Conservation (phyloP, 2,888 invertebrate species). For the Drosophila paranaensis region DNA sequence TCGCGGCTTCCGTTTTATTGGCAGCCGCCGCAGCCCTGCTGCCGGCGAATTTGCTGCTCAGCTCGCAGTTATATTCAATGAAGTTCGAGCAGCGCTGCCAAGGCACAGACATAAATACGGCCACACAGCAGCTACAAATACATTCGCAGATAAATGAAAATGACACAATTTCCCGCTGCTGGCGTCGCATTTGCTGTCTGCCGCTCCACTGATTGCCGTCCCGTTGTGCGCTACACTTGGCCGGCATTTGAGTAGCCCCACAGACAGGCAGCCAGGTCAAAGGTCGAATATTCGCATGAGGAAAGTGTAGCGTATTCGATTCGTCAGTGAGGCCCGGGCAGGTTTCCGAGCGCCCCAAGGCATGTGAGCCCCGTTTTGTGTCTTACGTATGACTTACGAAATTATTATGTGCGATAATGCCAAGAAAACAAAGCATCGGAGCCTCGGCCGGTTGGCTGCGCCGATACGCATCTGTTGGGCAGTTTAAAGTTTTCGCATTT, state of each 20-base stretch:
- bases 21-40: conserved; percentile 34
- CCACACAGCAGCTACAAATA: conserved; percentile 17
- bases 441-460: conserved; percentile 8
- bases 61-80: conserved; percentile 62
- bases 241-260: conserved; percentile 26
- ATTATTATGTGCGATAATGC: conserved; percentile 73
- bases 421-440: conserved; percentile 41
- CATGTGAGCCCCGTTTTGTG: conserved; percentile 29
- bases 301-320: conserved; percentile 8
- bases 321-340: neutral
- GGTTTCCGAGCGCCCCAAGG: conserved; percentile 5
- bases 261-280: neutral
- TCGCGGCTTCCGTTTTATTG: conserved; percentile 78
- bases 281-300: neutral
- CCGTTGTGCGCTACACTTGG: conserved; percentile 42
- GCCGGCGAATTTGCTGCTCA: conserved; percentile 32
- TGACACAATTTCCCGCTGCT: conserved; percentile 65
- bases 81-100: conserved; percentile 54
- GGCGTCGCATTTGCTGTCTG: conserved; percentile 5
- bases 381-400: conserved; percentile 54
- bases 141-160: conserved; percentile 66
- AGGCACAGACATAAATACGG: conserved; percentile 24
- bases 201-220: conserved; percentile 32
- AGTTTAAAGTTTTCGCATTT: conserved; percentile 78
- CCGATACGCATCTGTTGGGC: conserved; percentile 58